phyloP scores from a whole-genome alignment of 2,797 vertebrate species.

The Helarctos malayanus region DNA sequence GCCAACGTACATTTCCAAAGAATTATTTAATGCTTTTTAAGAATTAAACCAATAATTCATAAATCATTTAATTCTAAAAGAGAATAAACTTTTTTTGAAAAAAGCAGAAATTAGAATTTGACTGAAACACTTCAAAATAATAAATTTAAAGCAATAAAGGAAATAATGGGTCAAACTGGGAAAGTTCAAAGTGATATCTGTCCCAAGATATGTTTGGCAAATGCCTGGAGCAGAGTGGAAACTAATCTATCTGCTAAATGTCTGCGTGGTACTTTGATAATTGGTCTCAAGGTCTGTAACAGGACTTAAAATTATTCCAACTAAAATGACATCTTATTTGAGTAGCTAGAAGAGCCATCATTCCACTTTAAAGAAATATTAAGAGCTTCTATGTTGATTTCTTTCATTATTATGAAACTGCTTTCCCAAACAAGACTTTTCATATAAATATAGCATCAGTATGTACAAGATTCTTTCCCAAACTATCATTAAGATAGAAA shows the following conservation, averaged over 20 bases:
- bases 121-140: background rate
- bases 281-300: background rate
- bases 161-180: background rate
- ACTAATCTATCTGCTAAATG: background rate
- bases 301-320: background rate
- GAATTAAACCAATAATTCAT: background rate
- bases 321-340: background rate
- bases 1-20: background rate
- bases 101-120: background rate
- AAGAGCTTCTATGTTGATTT: background rate
- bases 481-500: background rate
- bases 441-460: background rate
- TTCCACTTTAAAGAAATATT: conserved; percentile 18
- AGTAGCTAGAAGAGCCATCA: background rate
- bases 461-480: background rate
- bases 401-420: background rate
- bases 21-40: background rate
- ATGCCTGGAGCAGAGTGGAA: background rate
- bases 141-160: background rate
- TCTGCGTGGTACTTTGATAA: background rate
- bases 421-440: background rate
- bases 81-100: background rate
- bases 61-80: background rate
- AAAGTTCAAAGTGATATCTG: conserved; percentile 37
- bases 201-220: background rate